A percentile compares a stretch with the other conserved stretches of the same genome.
Evolutionary conservation across 2,797 vertebrate species (phyloP).

Genomic region (Loriculus beryllinus): DNA sequence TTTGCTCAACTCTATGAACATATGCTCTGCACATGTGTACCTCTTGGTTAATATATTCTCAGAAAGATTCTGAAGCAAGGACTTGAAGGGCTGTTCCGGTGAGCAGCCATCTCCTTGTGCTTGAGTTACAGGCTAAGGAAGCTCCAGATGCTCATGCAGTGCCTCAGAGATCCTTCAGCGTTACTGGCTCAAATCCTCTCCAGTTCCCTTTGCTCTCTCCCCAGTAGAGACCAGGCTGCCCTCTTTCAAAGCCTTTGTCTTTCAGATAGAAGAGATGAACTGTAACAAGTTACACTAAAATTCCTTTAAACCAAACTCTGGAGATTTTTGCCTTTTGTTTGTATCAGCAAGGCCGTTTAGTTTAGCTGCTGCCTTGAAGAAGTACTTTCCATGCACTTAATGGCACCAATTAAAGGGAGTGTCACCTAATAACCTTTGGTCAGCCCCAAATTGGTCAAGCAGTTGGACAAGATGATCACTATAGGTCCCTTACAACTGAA

Average conservation of each 20-base stretch:
- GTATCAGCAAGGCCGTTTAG: background rate
- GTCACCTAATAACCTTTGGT: background rate
- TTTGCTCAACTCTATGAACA: background rate
- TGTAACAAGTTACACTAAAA: background rate
- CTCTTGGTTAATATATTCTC: fast-evolving
- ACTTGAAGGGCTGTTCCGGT: background rate
- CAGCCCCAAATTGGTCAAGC: background rate
- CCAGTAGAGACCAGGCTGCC: background rate
- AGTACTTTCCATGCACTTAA: background rate
- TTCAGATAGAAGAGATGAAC: background rate
- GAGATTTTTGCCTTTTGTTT: background rate
- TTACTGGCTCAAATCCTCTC: background rate
- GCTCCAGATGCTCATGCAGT: background rate
- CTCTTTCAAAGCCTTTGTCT: background rate
- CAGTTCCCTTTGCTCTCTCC: background rate
- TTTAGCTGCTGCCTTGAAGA: background rate
- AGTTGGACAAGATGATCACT: background rate
- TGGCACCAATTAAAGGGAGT: background rate
- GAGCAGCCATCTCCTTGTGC: background rate
- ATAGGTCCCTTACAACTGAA: background rate
- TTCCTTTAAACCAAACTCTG: background rate
- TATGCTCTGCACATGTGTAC: background rate
- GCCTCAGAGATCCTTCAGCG: background rate
- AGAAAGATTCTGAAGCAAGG: background rate
- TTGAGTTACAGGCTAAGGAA: background rate